A percentile compares a stretch with the other conserved stretches of the same genome.
Conservation (phyloP, 2,888 invertebrate species). For the Xestia xanthographa region DNA sequence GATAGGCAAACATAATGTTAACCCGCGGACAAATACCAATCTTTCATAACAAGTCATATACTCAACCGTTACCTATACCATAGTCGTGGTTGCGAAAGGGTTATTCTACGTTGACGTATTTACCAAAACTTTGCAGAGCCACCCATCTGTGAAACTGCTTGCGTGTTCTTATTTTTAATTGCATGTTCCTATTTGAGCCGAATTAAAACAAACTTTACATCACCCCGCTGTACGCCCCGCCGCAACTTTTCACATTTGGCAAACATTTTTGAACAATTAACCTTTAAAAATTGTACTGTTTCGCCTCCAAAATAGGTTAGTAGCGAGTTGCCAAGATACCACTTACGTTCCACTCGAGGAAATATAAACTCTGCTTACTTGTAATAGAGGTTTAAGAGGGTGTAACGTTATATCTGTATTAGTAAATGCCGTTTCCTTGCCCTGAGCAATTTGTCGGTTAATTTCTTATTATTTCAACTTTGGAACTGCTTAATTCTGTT, state of each 20-base stretch:
- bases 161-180: constrained; percentile 44
- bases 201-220: constrained; percentile 60
- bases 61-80: too few species aligned
- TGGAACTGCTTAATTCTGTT: constrained; percentile 49
- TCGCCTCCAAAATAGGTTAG: constrained; percentile 61
- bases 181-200: constrained; percentile 31
- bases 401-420: constrained; percentile 43
- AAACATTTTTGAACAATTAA: constrained; percentile 78
- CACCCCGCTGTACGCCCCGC: constrained; percentile 64
- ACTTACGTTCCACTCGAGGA: constrained; percentile 6
- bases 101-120: constrained; percentile 1
- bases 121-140: constrained; percentile 19
- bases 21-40: not conserved
- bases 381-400: constrained; percentile 33
- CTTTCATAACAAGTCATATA: not conserved
- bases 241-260: constrained; percentile 77
- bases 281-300: constrained; percentile 73
- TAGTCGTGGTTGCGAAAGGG: not conserved
- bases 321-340: constrained; percentile 39
- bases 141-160: constrained; percentile 18
- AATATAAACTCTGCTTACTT: constrained; percentile 42
- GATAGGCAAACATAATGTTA: not conserved
- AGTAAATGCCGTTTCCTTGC: constrained; percentile 56
- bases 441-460: constrained; percentile 58
- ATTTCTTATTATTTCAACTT: constrained; percentile 62